These are phyloP conservation scores for Panagrolaimus sp. DNA, from an alignment of 1,140 invertebrate species.

Conservation along the genomic window DNA sequence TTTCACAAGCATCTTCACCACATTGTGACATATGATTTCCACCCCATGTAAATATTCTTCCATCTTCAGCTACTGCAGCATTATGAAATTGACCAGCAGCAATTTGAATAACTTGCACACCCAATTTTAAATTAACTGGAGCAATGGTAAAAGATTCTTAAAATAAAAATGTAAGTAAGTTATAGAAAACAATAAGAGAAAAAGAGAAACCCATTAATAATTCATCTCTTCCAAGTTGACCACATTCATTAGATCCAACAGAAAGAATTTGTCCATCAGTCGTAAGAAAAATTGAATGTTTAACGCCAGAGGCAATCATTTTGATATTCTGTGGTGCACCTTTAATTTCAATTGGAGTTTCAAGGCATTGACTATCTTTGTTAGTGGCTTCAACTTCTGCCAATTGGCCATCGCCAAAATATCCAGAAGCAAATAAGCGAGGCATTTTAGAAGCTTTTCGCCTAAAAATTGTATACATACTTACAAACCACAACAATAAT, in stretches of 20 bases:
- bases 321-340: neutral
- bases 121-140: constrained; percentile 18
- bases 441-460: constrained; percentile 1
- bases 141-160: constrained; percentile 23
- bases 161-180: neutral
- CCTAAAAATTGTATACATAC: constrained; percentile 1
- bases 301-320: constrained; percentile 18
- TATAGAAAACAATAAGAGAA: neutral
- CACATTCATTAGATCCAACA: constrained; percentile 24
- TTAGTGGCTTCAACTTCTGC: constrained; percentile 21
- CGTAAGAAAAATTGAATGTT: constrained; percentile 22
- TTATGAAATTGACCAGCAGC: constrained; percentile 27
- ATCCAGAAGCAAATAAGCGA: constrained; percentile 16
- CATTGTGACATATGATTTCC: constrained; percentile 22
- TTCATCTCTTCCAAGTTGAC: constrained; percentile 22
- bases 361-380: constrained; percentile 16
- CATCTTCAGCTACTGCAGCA: constrained; percentile 29
- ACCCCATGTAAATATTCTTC: constrained; percentile 30
- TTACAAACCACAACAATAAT: no score
- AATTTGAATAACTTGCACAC: constrained; percentile 22
- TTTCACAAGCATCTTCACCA: constrained; percentile 5
- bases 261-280: constrained; percentile 9
- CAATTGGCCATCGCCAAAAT: constrained; percentile 26
- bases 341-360: constrained; percentile 23
- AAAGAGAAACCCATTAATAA: neutral